These are phyloP conservation scores for Acronicta alni DNA, from an alignment of 2,888 invertebrate species.

Conservation along the genomic window DNA sequence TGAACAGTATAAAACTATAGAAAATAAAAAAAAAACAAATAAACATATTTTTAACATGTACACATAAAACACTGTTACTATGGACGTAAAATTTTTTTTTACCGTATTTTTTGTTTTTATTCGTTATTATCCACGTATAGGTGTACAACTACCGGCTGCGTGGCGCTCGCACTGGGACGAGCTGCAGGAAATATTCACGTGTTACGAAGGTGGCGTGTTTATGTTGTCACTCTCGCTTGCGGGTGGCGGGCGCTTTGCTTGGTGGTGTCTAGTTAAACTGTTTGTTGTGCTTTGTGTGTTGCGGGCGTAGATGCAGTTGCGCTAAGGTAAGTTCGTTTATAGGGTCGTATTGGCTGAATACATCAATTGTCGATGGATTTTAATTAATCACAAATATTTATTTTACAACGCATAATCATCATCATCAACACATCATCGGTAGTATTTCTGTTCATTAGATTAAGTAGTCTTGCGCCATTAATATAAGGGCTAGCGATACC, in stretches of 20 bases:
- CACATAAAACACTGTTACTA: background rate
- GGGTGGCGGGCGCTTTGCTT: conserved; percentile 14
- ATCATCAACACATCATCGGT: no score
- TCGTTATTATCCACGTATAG: conserved; percentile 1
- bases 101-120: conserved; percentile 24
- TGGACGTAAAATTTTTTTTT: conserved; percentile 10
- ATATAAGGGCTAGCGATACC: no score
- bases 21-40: conserved; percentile 3
- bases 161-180: conserved; percentile 78
- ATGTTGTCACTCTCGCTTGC: conserved; percentile 17
- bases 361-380: no score
- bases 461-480: no score
- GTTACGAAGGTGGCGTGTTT: conserved; percentile 61
- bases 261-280: conserved; percentile 6
- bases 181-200: conserved; percentile 75
- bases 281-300: conserved; percentile 31
- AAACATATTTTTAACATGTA: no score
- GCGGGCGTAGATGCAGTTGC: background rate
- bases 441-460: no score
- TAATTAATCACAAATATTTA: no score
- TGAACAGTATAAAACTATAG: conserved; percentile 44
- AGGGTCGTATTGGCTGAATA: background rate
- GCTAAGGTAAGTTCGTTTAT: conserved; percentile 4
- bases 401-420: no score
- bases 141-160: conserved; percentile 35